Evolutionary conservation across 2,888 invertebrate genomes (phyloP), one percentile per base, ranked within the genome.

Genomic region (Desoria tigrina): DNA sequence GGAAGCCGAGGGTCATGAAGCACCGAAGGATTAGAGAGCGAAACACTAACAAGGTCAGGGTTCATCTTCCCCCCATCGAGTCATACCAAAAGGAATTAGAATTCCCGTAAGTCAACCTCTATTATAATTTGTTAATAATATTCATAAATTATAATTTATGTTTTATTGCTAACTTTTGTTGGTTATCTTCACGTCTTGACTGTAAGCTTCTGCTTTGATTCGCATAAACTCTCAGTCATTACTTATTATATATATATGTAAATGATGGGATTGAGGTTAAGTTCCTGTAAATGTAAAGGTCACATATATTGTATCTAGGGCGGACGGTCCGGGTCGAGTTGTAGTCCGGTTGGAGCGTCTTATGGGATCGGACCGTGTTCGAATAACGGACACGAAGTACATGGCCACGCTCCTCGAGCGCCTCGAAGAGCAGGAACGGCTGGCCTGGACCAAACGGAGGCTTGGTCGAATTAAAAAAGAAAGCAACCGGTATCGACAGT

Each of bases 351-450:
- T 88, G 77, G 88, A 88, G 80, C 84, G 85, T 79, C 83, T 87
- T 68, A 88, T 88, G 88, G 88, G 87, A 61, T 84, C 84, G 37
- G 87, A 86, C 79, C 81, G 87, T 76, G 87, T 88, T 62, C 83
- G 84, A 73, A 82, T 88, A 65, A 88, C 87, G 2, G 88, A 88
- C 79, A 4, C 55, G 4, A 55, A 55, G 68, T 88, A 86, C 80
- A 88, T 89, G 88, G 84, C 83, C 68, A 83, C 84, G 26, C 81
- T 88, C 60, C 86, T 87, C 77, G 83, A 85, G 49, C 81, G 85
- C 54, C 85, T 88, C 70, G 82, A 85, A 39, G 84, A 84, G 54
- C 87, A 87, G 77, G 86, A 86, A 77, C 85, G 86, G 74, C 84
- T 84, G 69, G 83, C 83, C 70, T 86, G 88, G 80, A 83, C 85